These are phyloP conservation scores for Panthera leo DNA, from an alignment of 2,113 vertebrate genomes.

Conservation along the genomic window DNA sequence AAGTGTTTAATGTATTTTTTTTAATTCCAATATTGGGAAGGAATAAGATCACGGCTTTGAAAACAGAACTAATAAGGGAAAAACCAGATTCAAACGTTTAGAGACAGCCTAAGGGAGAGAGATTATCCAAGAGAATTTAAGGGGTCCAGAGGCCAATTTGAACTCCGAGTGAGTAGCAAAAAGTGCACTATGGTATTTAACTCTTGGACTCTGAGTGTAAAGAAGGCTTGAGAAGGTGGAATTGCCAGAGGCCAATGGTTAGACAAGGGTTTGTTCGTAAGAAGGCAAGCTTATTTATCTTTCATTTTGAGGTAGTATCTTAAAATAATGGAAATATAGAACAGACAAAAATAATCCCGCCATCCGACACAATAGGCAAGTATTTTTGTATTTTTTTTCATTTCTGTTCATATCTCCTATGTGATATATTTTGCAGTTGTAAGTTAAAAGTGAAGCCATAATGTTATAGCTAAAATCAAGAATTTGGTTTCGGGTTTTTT, in stretches of 20 bases:
- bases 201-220: background rate
- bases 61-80: background rate
- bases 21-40: background rate
- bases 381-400: background rate
- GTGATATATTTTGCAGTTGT: background rate
- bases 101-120: background rate
- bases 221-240: background rate
- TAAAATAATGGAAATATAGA: conserved; percentile 22
- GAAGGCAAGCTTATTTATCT: background rate
- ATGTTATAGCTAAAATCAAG: background rate
- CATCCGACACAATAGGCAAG: background rate
- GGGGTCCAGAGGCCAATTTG: background rate
- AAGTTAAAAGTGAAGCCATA: background rate
- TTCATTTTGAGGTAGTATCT: background rate
- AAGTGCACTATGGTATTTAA: background rate
- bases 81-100: background rate
- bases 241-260: background rate
- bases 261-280: background rate
- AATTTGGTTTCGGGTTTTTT: background rate
- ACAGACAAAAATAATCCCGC: background rate
- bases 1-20: background rate
- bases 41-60: background rate
- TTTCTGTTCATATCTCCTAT: background rate
- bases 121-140: background rate
- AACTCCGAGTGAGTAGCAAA: background rate